Evolutionary conservation across 2,888 invertebrate species (phyloP).

Genomic region (Acronicta alni): DNA sequence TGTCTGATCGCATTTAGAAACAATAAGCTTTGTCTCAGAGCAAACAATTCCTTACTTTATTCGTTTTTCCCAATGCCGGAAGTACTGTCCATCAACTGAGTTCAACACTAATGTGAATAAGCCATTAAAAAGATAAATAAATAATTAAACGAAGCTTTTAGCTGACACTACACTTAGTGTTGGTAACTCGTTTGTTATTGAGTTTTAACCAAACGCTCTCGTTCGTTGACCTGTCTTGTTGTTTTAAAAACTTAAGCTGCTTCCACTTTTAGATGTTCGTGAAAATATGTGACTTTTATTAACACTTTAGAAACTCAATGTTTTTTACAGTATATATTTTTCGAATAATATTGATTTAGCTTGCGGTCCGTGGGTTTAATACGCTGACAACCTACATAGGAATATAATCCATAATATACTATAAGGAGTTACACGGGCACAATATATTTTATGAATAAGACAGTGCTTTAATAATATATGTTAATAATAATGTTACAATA

Average conservation of each 20-base stretch:
- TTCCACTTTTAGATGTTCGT: conserved; percentile 17
- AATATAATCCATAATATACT: no score
- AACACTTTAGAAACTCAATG: background rate
- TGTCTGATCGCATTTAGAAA: conserved; percentile 3
- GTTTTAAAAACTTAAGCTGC: conserved; percentile 22
- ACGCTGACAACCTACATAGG: no score
- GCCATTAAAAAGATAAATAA: conserved; percentile 26
- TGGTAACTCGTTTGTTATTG: conserved; percentile 31
- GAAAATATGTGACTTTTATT: conserved; percentile 22
- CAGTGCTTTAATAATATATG: no score
- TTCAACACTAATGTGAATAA: conserved; percentile 29
- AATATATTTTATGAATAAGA: no score
- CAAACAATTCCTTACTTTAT: conserved; percentile 5
- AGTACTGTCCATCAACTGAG: conserved; percentile 13
- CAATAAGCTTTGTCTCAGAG: conserved; percentile 17
- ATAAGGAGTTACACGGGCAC: no score
- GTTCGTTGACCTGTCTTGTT: conserved; percentile 30
- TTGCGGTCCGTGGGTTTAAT: no score
- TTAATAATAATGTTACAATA: no score
- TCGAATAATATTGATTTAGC: no score
- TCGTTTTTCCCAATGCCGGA: conserved; percentile 10
- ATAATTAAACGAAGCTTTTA: conserved; percentile 31
- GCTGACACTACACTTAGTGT: conserved; percentile 26
- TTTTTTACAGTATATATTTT: background rate
- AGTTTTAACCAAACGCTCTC: conserved; percentile 6